Evolutionary conservation across 2,113 vertebrate genomes (phyloP).

Genomic region (Saguinus imperator): DNA sequence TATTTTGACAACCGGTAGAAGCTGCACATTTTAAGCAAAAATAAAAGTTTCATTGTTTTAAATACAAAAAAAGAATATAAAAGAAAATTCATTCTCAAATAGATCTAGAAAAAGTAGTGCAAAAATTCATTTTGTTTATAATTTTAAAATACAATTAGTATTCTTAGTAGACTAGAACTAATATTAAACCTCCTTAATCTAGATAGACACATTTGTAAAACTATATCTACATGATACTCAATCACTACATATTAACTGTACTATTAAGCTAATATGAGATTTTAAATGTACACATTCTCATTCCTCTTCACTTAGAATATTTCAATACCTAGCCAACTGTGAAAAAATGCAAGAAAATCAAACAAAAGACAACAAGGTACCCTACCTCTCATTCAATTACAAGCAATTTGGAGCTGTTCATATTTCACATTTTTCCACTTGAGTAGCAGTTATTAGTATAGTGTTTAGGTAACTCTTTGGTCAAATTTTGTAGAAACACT

Average conservation of each 20-base stretch:
- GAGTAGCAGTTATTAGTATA: background rate
- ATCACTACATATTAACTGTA: background rate
- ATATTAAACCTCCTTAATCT: background rate
- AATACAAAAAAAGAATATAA: background rate
- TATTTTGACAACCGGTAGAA: too few relatives aligned
- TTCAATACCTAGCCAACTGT: background rate
- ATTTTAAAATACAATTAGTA: background rate
- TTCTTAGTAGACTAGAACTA: background rate
- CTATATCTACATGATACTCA: background rate
- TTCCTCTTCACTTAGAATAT: background rate
- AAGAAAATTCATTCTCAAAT: background rate
- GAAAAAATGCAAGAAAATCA: background rate
- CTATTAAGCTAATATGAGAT: background rate
- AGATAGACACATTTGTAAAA: background rate
- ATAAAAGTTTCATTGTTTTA: too few relatives aligned
- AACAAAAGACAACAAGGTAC: background rate
- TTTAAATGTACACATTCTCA: background rate
- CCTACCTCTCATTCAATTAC: background rate
- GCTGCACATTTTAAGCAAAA: too few relatives aligned
- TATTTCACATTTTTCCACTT: slow-evolving; percentile 12
- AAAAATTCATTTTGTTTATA: background rate
- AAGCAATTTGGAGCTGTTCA: background rate
- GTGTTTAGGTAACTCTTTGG: slow-evolving; percentile 25
- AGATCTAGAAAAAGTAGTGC: background rate
- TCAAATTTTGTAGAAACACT: slow-evolving; percentile 47